Conservation (phyloP, 2,888 invertebrate species). For the Galeruca laticollis region DNA sequence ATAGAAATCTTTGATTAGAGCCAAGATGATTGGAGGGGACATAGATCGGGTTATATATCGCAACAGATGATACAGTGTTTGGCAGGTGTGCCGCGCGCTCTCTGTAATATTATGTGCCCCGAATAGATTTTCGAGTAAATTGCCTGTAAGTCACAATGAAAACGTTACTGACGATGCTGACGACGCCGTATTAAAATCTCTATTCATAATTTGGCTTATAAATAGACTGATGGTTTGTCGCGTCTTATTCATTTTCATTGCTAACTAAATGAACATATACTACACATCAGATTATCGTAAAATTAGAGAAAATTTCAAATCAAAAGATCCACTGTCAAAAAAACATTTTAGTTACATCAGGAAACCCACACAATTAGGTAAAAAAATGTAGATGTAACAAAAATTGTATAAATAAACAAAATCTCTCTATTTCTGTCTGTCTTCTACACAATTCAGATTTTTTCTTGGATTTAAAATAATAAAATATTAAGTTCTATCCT, state of each 20-base stretch:
- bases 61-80: slow-evolving; percentile 57
- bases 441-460: too few relatives aligned
- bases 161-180: slow-evolving; percentile 42
- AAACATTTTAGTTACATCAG: too few relatives aligned
- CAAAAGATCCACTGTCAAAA: too few relatives aligned
- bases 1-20: slow-evolving; percentile 61
- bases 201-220: slow-evolving; percentile 46
- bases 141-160: slow-evolving; percentile 49
- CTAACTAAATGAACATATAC: background rate
- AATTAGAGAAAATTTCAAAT: too few relatives aligned
- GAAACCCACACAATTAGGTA: too few relatives aligned
- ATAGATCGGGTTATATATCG: slow-evolving; percentile 51
- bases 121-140: slow-evolving; percentile 50
- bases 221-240: slow-evolving; percentile 39
- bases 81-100: slow-evolving; percentile 53
- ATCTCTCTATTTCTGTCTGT: too few relatives aligned
- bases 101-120: slow-evolving; percentile 46
- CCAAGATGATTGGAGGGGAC: slow-evolving; percentile 58
- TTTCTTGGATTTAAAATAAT: too few relatives aligned
- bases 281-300: too few relatives aligned
- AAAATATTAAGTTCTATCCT: too few relatives aligned
- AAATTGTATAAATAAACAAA: too few relatives aligned
- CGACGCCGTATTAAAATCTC: slow-evolving; percentile 43
- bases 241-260: slow-evolving; percentile 27
- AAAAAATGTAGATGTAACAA: too few relatives aligned